Percentiles rank a stretch among this genome's conserved stretches.
These are phyloP conservation scores for Microplitis demolitor DNA, from an alignment of 1,140 invertebrate species.

Conservation along the genomic window DNA sequence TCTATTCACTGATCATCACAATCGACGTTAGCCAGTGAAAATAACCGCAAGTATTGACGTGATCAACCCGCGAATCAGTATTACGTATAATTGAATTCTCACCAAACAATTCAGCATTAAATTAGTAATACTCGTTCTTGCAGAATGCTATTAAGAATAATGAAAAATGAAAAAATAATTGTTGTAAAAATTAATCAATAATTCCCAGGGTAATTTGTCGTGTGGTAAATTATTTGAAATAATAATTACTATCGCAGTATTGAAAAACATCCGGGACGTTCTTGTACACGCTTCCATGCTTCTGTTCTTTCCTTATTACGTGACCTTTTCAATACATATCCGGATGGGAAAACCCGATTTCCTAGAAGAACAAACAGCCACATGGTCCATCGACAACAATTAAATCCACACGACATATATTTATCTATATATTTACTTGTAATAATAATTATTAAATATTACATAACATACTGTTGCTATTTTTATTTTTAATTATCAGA, in stretches of 20 bases:
- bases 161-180: too few species aligned
- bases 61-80: neutral
- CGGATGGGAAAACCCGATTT: slow-evolving; percentile 14
- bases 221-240: neutral
- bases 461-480: neutral
- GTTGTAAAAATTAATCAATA: neutral
- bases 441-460: neutral
- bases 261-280: slow-evolving; percentile 1
- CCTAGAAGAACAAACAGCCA: neutral
- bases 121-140: neutral
- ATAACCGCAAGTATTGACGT: slow-evolving; percentile 1
- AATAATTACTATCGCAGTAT: neutral
- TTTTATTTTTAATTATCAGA: neutral
- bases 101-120: neutral
- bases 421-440: neutral
- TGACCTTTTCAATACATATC: neutral
- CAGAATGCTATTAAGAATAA: too few species aligned
- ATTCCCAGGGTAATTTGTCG: neutral
- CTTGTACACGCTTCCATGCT: neutral
- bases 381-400: neutral
- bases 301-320: slow-evolving; percentile 8
- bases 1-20: slow-evolving; percentile 16
- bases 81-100: neutral
- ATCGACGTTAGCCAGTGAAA: neutral
- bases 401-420: too few species aligned